These are phyloP conservation scores for Elephas maximus DNA, from an alignment of 2,113 vertebrate species.

Conservation along the genomic window DNA sequence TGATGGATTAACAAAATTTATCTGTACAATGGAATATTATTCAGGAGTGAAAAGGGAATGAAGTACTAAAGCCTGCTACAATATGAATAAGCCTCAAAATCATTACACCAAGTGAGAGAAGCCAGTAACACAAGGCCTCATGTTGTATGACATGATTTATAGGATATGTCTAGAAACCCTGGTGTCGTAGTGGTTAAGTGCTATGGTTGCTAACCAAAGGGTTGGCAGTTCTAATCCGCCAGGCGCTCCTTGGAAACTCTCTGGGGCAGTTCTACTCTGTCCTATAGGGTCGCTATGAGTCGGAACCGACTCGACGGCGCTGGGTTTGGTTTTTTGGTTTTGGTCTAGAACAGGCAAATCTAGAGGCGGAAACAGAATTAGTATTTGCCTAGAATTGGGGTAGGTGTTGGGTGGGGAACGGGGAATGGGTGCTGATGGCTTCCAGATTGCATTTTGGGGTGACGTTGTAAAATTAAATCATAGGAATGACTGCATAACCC, in stretches of 20 bases:
- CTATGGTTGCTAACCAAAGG: too few species aligned
- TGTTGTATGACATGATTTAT: neutral
- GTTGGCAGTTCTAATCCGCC: too few species aligned
- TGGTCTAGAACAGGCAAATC: neutral
- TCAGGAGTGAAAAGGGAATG: neutral
- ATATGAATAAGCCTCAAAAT: neutral
- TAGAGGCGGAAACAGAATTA: neutral
- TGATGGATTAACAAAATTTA: neutral
- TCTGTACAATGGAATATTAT: neutral
- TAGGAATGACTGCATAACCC: neutral
- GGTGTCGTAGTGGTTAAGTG: too few species aligned
- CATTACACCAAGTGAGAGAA: neutral
- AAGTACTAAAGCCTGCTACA: neutral
- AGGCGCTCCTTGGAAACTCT: too few species aligned
- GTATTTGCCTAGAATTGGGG: neutral
- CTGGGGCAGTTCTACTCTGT: too few species aligned
- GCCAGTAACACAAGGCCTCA: neutral
- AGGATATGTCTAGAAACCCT: neutral
- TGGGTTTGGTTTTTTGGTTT: too few species aligned
- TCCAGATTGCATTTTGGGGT: neutral
- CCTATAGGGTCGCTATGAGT: too few species aligned
- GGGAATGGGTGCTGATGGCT: neutral
- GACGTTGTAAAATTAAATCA: constrained; percentile 40
- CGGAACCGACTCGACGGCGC: too few species aligned
- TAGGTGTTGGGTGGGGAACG: neutral